Conservation (phyloP, 2,797 vertebrate genomes). For the Anguilla megastoma region DNA sequence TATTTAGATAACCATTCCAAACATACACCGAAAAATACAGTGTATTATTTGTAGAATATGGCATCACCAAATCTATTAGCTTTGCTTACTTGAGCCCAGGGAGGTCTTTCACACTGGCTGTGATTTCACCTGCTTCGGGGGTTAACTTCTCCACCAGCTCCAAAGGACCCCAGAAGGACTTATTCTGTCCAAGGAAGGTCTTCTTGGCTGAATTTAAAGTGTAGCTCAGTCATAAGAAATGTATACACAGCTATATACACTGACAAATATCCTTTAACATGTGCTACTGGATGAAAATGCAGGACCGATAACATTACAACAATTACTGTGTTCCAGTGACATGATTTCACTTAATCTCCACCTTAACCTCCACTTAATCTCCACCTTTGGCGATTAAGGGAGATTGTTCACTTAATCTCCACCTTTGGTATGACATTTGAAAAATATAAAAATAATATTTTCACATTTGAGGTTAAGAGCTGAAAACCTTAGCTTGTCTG, state of each 20-base stretch:
- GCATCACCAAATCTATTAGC: neutral
- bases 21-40: neutral
- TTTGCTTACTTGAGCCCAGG: slow-evolving; percentile 90
- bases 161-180: slow-evolving; percentile 96
- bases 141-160: slow-evolving; percentile 98
- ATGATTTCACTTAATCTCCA: neutral
- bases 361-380: neutral
- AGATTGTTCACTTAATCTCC: neutral
- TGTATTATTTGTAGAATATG: neutral
- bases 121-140: slow-evolving; percentile 96
- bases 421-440: neutral
- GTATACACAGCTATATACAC: neutral
- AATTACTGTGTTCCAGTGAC: neutral
- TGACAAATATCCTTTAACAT: neutral
- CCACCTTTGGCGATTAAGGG: neutral
- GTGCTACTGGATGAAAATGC: neutral
- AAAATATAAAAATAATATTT: neutral
- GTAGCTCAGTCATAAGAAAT: neutral
- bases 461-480: neutral
- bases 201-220: slow-evolving; percentile 82
- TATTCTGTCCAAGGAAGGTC: slow-evolving; percentile 98
- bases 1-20: neutral
- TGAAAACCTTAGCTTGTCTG: neutral
- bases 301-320: neutral
- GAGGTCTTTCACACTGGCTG: slow-evolving; percentile 96